A percentile compares a stretch with the other conserved stretches of the same genome.
These are phyloP conservation scores for Dermochelys coriacea DNA, from an alignment of 2,797 vertebrate genomes.

Conservation along the genomic window DNA sequence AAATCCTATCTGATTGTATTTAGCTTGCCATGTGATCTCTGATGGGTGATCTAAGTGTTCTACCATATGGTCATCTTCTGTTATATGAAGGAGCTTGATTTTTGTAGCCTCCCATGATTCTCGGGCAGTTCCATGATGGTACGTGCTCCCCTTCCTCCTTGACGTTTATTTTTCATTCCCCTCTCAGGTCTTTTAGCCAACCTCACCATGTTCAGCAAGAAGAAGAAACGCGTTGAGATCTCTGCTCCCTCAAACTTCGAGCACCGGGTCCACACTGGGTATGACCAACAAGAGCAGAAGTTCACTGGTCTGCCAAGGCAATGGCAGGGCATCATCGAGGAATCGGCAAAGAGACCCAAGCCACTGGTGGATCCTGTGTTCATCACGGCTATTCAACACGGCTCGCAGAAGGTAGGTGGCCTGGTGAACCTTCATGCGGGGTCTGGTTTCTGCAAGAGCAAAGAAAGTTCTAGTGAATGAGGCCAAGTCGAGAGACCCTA, in stretches of 20 bases:
- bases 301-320: slow-evolving; percentile 94
- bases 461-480: neutral
- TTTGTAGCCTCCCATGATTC: neutral
- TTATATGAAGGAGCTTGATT: neutral
- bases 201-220: slow-evolving; percentile 93
- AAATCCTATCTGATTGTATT: neutral
- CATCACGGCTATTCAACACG: slow-evolving; percentile 90
- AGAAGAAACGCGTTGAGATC: slow-evolving; percentile 95
- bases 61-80: neutral
- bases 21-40: neutral
- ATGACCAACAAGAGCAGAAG: slow-evolving; percentile 93
- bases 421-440: accelerated
- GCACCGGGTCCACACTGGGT: slow-evolving; percentile 96
- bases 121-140: neutral
- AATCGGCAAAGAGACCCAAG: slow-evolving; percentile 93
- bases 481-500: neutral
- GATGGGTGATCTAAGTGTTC: neutral
- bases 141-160: neutral
- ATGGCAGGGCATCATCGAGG: slow-evolving; percentile 97
- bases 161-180: neutral
- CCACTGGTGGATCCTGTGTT: slow-evolving; percentile 91
- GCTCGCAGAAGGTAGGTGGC: slow-evolving; percentile 87
- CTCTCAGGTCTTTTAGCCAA: slow-evolving; percentile 81
- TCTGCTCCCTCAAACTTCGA: slow-evolving; percentile 96
- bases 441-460: neutral